Evolutionary conservation across 2,888 invertebrate species (phyloP).

Genomic region (Drosophila putrida): DNA sequence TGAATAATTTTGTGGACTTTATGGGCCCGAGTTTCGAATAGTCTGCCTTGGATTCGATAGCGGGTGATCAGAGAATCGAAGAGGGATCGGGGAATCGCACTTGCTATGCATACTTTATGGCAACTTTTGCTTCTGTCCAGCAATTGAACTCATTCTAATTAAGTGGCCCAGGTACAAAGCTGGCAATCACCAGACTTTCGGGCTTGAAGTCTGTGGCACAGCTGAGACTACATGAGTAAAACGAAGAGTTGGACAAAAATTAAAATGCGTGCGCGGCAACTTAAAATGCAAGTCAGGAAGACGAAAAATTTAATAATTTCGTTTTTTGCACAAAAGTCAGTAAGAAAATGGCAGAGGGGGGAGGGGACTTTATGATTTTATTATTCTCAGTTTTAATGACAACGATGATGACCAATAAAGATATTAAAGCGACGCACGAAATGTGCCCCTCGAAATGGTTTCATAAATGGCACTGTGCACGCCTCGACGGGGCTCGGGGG

Average conservation of each 20-base stretch:
- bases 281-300: constrained; percentile 76
- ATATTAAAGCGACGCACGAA: constrained; percentile 80
- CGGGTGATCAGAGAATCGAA: background rate
- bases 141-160: constrained; percentile 80
- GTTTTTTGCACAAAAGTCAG: constrained; percentile 70
- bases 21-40: constrained; percentile 36
- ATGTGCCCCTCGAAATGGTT: constrained; percentile 74
- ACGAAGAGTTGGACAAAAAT: constrained; percentile 42
- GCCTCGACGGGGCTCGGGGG: constrained; percentile 31
- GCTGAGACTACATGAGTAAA: constrained; percentile 61
- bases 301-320: constrained; percentile 79
- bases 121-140: constrained; percentile 43
- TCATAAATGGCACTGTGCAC: constrained; percentile 69
- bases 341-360: constrained; percentile 23
- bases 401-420: constrained; percentile 82
- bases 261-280: constrained; percentile 62
- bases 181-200: constrained; percentile 7
- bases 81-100: constrained; percentile 45
- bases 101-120: constrained; percentile 77
- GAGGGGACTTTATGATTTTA: constrained; percentile 69
- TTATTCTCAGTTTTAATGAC: constrained; percentile 77
- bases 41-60: background rate
- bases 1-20: constrained; percentile 73
- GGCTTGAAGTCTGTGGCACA: constrained; percentile 32
- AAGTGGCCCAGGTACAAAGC: constrained; percentile 49